These are phyloP conservation scores for Sebastes itinus DNA, from an alignment of 2,797 vertebrate genomes.

Conservation along the genomic window DNA sequence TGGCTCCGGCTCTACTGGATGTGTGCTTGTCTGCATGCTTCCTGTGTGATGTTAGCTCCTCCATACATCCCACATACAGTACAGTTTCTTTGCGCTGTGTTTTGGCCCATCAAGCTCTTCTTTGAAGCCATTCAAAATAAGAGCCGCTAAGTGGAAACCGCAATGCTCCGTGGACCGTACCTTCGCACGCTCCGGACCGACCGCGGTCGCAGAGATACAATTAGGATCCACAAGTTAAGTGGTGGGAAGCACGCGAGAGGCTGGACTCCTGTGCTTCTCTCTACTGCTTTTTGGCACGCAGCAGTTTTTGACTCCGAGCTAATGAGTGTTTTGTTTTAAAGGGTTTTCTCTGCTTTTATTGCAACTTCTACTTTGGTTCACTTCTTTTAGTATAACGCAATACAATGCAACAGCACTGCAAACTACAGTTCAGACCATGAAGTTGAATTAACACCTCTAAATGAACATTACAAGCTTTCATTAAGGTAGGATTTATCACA, in stretches of 20 bases:
- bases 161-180: conserved; percentile 34
- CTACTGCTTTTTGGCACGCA: neutral
- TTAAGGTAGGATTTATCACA: neutral
- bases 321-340: conserved; percentile 8
- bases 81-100: neutral
- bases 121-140: conserved; percentile 18
- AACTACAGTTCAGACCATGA: neutral
- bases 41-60: neutral
- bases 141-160: conserved; percentile 30
- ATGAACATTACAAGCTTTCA: neutral
- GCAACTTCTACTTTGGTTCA: neutral
- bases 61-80: neutral
- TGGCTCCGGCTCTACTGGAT: neutral
- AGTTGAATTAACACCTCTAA: neutral
- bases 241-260: conserved; percentile 9
- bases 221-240: conserved; percentile 42
- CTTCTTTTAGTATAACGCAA: neutral
- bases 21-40: neutral
- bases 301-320: neutral
- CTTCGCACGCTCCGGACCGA: conserved; percentile 2
- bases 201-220: conserved; percentile 33
- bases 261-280: neutral
- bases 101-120: conserved; percentile 1
- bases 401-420: neutral
- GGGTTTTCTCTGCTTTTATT: neutral